Conservation (phyloP, 1,140 invertebrate genomes). For the Zaprionus kolodkinae region DNA sequence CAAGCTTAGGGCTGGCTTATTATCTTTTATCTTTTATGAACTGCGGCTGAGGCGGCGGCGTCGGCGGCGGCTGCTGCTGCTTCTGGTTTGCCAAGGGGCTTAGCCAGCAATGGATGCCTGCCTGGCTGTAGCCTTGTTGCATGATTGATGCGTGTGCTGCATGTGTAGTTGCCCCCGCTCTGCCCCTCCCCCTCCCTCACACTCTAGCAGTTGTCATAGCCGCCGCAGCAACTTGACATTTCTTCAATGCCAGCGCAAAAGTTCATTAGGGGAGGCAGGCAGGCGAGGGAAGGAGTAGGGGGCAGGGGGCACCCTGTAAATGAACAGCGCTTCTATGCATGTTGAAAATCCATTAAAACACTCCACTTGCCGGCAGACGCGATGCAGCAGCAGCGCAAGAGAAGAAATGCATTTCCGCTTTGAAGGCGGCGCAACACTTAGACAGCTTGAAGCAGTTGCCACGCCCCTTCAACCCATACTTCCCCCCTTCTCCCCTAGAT, state of each 20-base stretch:
- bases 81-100: not conserved
- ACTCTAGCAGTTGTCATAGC: not conserved
- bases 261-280: conserved; percentile 37
- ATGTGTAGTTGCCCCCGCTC: conserved; percentile 34
- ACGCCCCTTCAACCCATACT: not conserved
- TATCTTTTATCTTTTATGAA: conserved; percentile 82
- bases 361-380: conserved; percentile 66
- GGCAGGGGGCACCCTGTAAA: conserved; percentile 12
- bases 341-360: conserved; percentile 78
- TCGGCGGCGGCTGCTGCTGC: no score
- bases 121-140: conserved; percentile 18
- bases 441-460: conserved; percentile 33
- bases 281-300: not conserved
- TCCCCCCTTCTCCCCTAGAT: not conserved
- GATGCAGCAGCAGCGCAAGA: conserved; percentile 33
- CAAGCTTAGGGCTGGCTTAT: conserved; percentile 72
- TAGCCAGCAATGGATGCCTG: conserved; percentile 25
- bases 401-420: conserved; percentile 76
- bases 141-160: conserved; percentile 73
- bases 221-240: conserved; percentile 66
- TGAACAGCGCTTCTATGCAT: conserved; percentile 49
- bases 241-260: conserved; percentile 41
- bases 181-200: not conserved
- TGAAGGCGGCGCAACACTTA: conserved; percentile 76
- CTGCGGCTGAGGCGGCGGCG: conserved; percentile 58